Evolutionary conservation across 2,113 vertebrate species (phyloP), one percentile per base, ranked within the genome.

Genomic region (Mionectes macconnelli): DNA sequence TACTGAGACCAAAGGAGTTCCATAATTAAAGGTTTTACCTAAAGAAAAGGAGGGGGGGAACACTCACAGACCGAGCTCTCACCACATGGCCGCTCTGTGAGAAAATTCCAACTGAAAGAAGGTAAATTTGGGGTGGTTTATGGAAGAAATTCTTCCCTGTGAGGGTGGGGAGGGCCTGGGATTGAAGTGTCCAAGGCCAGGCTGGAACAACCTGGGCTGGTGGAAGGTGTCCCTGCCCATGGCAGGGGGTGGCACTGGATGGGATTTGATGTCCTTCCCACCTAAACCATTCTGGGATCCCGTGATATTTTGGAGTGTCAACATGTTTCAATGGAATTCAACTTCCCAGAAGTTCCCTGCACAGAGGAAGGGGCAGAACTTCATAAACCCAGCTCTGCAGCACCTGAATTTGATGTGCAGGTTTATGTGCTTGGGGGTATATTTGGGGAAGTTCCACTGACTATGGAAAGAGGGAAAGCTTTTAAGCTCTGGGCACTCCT

Each of bases 31-130:
- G 22, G 18, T 42, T 80, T 42, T 57, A 47, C 27, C 19, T 53
- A 10, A 60, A 82, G 0, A 6, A 44, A 55, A n/a, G 17, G 1
- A 4, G 31, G 3, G 27, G 16, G 3, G 3, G 22, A 63, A 39
- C 21, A 17, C 15, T 14, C 56, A 8, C 44, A 60, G 52, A 8
- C 42, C 30, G 24, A 66, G 14, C 31, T 21, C n/a, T 10, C 6
- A 25, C 18, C 8, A 4, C 18, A 5, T 14, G 52, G n/a, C n/a
- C 4, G 4, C 22, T 40, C 40, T 70, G 23, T 16, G 52, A 40
- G 81, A 49, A 69, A 55, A 66, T 3, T 79, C 30, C 28, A 6
- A 22, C 18, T 55, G 60, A 23, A 55, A 53, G 17, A 13, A 24
- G 49, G 11, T 25, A 35, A 35, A 18, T 35, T 35, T 11, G 17